phyloP scores from a whole-genome alignment of 2,113 vertebrate genomes.

The Edolisoma coerulescens region DNA sequence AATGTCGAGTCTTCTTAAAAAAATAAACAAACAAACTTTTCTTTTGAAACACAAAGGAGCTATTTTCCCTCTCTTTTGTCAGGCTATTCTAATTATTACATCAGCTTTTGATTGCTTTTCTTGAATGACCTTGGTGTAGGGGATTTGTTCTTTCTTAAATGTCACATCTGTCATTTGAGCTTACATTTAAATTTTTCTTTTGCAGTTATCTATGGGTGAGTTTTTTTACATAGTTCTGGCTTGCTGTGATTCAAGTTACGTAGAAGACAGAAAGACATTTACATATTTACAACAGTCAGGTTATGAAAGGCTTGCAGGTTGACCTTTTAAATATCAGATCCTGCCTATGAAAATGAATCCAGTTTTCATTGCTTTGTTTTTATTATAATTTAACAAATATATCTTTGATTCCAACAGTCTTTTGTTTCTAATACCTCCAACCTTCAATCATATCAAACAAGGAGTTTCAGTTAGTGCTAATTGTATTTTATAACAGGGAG shows the following conservation, averaged over 20 bases:
- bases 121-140: background rate
- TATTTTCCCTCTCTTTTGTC: background rate
- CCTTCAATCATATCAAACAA: background rate
- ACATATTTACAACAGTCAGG: background rate
- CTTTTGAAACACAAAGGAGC: background rate
- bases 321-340: background rate
- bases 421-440: background rate
- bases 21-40: background rate
- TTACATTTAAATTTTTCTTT: background rate
- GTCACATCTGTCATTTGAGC: background rate
- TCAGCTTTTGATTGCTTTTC: background rate
- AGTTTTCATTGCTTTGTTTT: background rate
- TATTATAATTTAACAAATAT: background rate
- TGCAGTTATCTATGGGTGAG: fast-evolving
- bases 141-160: background rate
- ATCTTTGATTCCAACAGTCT: background rate
- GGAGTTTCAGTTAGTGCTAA: background rate
- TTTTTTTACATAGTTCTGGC: background rate
- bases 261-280: background rate
- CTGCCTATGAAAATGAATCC: background rate
- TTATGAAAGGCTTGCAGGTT: background rate
- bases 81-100: background rate
- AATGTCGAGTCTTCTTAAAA: background rate
- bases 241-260: background rate
- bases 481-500: background rate